These are phyloP conservation scores for Drosophila triauraria DNA, from an alignment of 1,140 invertebrate genomes.

Conservation along the genomic window DNA sequence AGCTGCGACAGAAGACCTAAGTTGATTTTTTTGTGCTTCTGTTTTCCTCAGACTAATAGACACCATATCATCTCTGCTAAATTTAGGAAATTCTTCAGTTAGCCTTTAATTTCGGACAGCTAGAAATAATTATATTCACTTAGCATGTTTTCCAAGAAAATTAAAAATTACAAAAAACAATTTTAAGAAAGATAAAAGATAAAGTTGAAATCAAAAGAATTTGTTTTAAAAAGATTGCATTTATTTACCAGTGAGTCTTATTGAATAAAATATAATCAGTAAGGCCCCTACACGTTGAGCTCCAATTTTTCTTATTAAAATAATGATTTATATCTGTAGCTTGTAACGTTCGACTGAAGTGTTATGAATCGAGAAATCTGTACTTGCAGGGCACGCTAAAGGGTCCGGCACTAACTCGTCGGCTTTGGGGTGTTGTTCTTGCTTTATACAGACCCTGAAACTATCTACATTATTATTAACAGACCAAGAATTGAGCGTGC, in stretches of 20 bases:
- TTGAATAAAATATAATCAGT: neutral
- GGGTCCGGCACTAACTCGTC: too few species aligned
- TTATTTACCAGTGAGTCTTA: slow-evolving; percentile 8
- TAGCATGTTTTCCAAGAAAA: neutral
- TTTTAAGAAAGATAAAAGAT: slow-evolving; percentile 6
- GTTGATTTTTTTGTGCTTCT: neutral
- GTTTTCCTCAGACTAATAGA: slow-evolving; percentile 6
- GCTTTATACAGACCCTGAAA: too few species aligned
- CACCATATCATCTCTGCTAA: neutral
- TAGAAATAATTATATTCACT: neutral
- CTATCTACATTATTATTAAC: too few species aligned
- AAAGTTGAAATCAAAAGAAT: neutral
- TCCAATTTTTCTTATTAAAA: too few species aligned
- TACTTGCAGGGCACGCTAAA: too few species aligned
- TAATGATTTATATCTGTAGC: too few species aligned
- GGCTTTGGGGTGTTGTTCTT: too few species aligned
- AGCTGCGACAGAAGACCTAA: too few species aligned
- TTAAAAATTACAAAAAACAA: neutral
- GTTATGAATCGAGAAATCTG: too few species aligned
- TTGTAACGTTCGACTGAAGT: too few species aligned
- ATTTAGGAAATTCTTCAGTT: neutral
- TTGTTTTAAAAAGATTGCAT: neutral
- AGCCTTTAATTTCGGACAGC: neutral
- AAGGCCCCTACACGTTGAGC: too few species aligned
- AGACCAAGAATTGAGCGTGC: too few species aligned